Evolutionary conservation across 2,888 invertebrate genomes (phyloP), one percentile per base, ranked within the genome.

Genomic region (Lacanobia wlatinum): DNA sequence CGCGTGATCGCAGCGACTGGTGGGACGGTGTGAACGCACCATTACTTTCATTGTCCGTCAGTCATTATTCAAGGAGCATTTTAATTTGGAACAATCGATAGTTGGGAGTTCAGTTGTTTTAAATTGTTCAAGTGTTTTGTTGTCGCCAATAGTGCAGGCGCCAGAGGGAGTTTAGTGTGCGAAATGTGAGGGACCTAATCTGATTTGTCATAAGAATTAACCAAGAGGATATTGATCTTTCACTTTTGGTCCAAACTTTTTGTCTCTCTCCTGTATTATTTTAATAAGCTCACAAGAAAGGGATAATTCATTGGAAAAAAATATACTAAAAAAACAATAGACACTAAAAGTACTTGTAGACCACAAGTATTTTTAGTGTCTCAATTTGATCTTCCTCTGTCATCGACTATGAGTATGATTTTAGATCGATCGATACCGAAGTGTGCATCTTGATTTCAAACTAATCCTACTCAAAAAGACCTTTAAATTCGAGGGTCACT

Each of bases 1-100:
- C 83, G 82, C 90, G 89, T 76, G 84, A 43, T 70, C 94, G 92
- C 93, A 83, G 83, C 87, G 84, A 76, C 83, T 84, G 87, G 84
- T 83, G 85, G 79, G 89, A 86, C 87, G 91, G 90, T 92, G 93
- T 92, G 91, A 85, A 90, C 89, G 92, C 91, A 85, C 92, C 94
- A 94, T 95, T 95, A 94, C 90, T 85, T 87, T 81, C 88, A 95
- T 95, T 95, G 95, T 95, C 76, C 85, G 77, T 72, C 84, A 76
- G 80, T 91, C 91, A 94, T 93, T 91, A 90, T 85, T 70, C 84
- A 84, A 86, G 83, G 83, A 73, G 87, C 84, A 84, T 94, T 94
- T 90, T 90, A 92, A 93, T 93, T 92, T 87, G 76, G 87, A 85
- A 86, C 73, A 86, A 83, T 83, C 85, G 76, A 87, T 82, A 77